phyloP scores from a whole-genome alignment of 2,113 vertebrate genomes.

The Cercocebus atys region DNA sequence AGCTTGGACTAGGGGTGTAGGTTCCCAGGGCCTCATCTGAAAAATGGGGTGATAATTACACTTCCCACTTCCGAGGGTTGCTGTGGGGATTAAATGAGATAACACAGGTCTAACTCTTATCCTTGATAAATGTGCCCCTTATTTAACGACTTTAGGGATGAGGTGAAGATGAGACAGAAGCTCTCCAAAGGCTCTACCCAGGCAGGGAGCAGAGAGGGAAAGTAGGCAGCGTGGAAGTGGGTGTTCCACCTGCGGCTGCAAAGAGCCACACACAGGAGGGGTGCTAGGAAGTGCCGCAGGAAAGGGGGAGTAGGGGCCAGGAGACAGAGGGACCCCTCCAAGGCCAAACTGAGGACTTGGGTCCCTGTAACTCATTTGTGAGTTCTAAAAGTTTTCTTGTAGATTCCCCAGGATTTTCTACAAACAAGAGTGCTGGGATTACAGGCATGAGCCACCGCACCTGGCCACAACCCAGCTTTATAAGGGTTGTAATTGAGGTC shows the following conservation, averaged over 20 bases:
- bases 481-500: background rate
- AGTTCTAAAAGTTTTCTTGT: background rate
- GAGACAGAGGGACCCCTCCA: background rate
- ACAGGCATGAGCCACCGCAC: too few species aligned
- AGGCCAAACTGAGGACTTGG: background rate
- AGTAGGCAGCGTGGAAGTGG: fast-evolving
- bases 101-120: background rate
- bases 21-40: background rate
- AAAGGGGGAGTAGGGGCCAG: background rate
- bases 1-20: background rate
- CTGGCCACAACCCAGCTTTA: background rate
- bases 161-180: background rate
- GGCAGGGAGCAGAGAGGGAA: background rate
- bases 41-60: background rate
- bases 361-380: background rate
- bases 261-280: background rate
- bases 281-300: background rate
- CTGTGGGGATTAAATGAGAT: background rate
- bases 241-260: background rate
- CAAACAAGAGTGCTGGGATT: background rate
- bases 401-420: background rate
- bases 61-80: background rate
- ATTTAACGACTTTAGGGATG: background rate
- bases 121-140: background rate
- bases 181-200: background rate